phyloP scores from a whole-genome alignment of 2,888 invertebrate genomes.

The Ischnura elegans region DNA sequence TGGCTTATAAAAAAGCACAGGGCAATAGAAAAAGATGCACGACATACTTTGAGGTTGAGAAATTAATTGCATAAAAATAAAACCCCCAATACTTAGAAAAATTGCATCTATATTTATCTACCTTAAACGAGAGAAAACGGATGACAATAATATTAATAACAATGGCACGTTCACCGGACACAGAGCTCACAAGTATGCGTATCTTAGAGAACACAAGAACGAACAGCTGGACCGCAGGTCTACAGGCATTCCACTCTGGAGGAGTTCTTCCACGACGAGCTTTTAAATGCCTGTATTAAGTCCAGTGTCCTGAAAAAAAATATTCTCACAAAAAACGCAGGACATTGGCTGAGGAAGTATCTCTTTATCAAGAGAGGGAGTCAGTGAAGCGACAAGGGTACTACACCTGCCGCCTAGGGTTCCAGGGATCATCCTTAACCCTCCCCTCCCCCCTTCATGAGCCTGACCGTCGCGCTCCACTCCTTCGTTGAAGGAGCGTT shows the following conservation, averaged over 20 bases:
- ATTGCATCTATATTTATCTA: too few species aligned
- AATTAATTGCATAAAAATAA: too few species aligned
- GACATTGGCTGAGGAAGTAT: neutral
- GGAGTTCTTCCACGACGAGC: neutral
- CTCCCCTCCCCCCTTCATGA: neutral
- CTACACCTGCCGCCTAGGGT: neutral
- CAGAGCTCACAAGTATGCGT: neutral
- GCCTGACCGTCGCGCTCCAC: neutral
- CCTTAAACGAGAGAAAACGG: too few species aligned
- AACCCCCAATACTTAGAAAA: too few species aligned
- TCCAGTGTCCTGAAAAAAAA: neutral
- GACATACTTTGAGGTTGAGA: too few species aligned
- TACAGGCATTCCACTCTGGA: neutral
- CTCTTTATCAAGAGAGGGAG: neutral
- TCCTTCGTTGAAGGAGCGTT: neutral
- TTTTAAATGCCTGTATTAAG: neutral
- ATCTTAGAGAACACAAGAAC: neutral
- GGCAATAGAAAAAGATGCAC: too few species aligned
- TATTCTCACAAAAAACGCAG: neutral
- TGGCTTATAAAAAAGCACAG: too few species aligned
- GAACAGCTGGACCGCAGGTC: neutral
- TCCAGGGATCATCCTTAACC: too few species aligned
- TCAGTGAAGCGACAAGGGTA: neutral
- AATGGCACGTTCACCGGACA: neutral
- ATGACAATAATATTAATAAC: too few species aligned